Conservation (phyloP, 1,140 invertebrate species). For the Maniola jurtina region DNA sequence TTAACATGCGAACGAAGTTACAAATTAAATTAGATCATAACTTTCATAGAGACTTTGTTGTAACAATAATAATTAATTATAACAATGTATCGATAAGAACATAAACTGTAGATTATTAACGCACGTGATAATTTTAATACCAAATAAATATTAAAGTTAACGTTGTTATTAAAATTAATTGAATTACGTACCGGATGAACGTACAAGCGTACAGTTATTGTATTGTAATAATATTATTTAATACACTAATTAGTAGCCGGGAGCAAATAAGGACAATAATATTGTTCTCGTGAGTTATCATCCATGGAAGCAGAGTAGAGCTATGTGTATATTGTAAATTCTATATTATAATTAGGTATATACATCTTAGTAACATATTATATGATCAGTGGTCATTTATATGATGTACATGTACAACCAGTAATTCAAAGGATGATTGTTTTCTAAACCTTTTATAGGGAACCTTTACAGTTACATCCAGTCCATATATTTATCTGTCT, state of each 20-base stretch:
- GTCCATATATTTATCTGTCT: too few species aligned
- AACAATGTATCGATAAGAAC: background rate
- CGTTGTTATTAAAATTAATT: constrained; percentile 29
- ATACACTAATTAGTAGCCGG: constrained; percentile 16
- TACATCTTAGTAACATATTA: too few species aligned
- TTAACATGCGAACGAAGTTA: too few species aligned
- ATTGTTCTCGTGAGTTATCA: constrained; percentile 2
- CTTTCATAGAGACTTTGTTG: too few species aligned
- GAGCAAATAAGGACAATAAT: constrained; percentile 38
- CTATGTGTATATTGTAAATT: background rate
- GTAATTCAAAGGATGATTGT: too few species aligned
- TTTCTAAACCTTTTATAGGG: too few species aligned
- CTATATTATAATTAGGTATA: too few species aligned
- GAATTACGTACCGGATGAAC: constrained; percentile 24
- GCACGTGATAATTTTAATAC: background rate
- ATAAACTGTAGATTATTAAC: background rate
- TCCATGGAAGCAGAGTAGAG: background rate
- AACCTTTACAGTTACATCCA: too few species aligned
- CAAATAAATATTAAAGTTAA: background rate
- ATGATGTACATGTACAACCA: too few species aligned
- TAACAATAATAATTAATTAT: background rate
- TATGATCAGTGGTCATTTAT: too few species aligned
- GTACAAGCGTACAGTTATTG: background rate
- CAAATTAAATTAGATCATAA: too few species aligned
- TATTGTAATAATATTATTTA: constrained; percentile 17